Percentiles rank a stretch among this genome's conserved stretches.
Evolutionary conservation across 2,888 invertebrate species (phyloP).

Genomic region (Mimachlamys varia): DNA sequence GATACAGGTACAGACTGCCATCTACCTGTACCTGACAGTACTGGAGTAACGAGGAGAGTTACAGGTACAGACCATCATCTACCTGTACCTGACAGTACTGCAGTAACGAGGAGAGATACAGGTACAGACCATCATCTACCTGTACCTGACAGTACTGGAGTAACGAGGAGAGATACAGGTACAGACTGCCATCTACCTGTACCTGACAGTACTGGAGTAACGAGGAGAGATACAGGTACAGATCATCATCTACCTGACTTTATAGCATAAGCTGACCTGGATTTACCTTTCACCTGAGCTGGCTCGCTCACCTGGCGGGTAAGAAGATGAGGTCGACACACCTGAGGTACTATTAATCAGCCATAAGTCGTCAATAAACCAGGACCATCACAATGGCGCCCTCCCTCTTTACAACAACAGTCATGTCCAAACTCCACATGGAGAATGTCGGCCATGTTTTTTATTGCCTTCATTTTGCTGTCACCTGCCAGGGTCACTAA

Average conservation of each 20-base stretch:
- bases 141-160: too few relatives aligned
- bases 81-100: too few relatives aligned
- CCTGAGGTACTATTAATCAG: neutral
- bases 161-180: too few relatives aligned
- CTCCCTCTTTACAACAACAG: neutral
- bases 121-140: too few relatives aligned
- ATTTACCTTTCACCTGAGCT: constrained; percentile 24
- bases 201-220: neutral
- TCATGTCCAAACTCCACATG: constrained; percentile 19
- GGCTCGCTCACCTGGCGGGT: neutral
- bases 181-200: too few relatives aligned
- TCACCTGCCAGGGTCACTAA: constrained; percentile 31
- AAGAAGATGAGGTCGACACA: neutral
- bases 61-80: too few relatives aligned
- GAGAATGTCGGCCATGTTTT: constrained; percentile 7
- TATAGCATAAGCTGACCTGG: neutral
- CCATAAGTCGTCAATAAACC: constrained; percentile 15
- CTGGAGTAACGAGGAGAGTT: too few relatives aligned
- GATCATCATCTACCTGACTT: neutral
- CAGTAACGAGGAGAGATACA: too few relatives aligned
- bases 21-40: too few relatives aligned
- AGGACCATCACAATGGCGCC: neutral
- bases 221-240: neutral
- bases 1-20: too few relatives aligned
- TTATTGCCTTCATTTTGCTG: neutral